Percentiles rank a stretch among this genome's conserved stretches.
Conservation (phyloP, 2,888 invertebrate species). For the Drosophila pegasa region DNA sequence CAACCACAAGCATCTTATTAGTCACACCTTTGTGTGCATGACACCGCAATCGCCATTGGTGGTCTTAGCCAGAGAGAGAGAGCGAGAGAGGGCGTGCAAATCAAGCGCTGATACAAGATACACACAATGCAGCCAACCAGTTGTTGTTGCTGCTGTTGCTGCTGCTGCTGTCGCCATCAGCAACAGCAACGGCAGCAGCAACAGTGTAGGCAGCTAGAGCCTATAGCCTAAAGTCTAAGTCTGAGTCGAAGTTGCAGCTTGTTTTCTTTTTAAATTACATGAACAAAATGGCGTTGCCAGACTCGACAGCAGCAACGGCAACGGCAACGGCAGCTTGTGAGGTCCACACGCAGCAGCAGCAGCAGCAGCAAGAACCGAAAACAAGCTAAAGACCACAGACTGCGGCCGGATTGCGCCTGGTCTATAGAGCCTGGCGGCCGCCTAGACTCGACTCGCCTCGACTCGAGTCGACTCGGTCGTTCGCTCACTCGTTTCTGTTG, state of each 20-base stretch:
- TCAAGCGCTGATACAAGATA: slow-evolving; percentile 58
- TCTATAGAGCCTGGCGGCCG: slow-evolving; percentile 25
- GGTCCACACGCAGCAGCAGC: slow-evolving; percentile 65
- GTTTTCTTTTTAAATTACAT: slow-evolving; percentile 60
- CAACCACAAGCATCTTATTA: slow-evolving; percentile 44
- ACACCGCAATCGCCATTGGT: slow-evolving; percentile 67
- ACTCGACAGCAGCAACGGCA: slow-evolving; percentile 13
- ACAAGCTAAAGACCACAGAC: slow-evolving; percentile 26
- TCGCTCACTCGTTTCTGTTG: slow-evolving; percentile 34
- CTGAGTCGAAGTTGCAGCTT: slow-evolving; percentile 33
- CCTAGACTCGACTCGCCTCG: slow-evolving; percentile 26
- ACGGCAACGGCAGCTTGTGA: slow-evolving; percentile 59
- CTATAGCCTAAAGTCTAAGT: slow-evolving; percentile 11
- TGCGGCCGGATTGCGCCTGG: slow-evolving; percentile 16
- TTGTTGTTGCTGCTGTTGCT: slow-evolving; percentile 16
- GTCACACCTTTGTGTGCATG: slow-evolving; percentile 56
- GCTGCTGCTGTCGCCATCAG: slow-evolving; percentile 36
- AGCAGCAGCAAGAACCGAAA: slow-evolving; percentile 46
- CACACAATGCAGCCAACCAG: slow-evolving; percentile 32
- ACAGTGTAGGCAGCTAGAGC: slow-evolving; percentile 21
- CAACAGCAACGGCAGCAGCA: slow-evolving; percentile 17
- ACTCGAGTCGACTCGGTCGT: slow-evolving; percentile 28
- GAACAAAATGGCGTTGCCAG: slow-evolving; percentile 66
- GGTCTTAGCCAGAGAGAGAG: slow-evolving; percentile 38
- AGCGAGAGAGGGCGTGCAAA: slow-evolving; percentile 58